Evolutionary conservation across 2,888 invertebrate species (phyloP).

Genomic region (Glomeris marginata): DNA sequence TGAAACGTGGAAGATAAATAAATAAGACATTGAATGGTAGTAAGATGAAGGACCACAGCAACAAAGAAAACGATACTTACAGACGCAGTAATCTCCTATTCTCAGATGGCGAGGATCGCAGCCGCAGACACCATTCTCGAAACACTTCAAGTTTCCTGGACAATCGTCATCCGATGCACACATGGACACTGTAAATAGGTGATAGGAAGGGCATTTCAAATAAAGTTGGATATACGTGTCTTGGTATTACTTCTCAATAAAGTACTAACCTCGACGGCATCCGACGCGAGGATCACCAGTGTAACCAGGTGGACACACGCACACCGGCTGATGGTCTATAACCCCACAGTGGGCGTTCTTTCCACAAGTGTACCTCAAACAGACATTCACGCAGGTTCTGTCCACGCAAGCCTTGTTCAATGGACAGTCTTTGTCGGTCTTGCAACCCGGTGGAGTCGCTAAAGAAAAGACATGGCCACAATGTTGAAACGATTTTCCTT

Average conservation of each 20-base stretch:
- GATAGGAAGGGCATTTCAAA: not conserved
- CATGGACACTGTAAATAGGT: not conserved
- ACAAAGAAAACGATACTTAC: constrained; percentile 15
- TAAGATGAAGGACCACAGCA: not conserved
- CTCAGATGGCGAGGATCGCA: constrained; percentile 19
- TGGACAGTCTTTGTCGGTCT: constrained; percentile 64
- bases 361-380: constrained; percentile 52
- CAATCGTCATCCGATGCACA: constrained; percentile 20
- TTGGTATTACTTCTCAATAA: constrained; percentile 1
- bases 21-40: not conserved
- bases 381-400: constrained; percentile 64
- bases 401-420: constrained; percentile 60
- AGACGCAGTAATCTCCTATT: constrained; percentile 21
- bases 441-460: constrained; percentile 39
- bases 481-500: not conserved
- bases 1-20: constrained; percentile 7
- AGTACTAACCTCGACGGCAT: constrained; percentile 40
- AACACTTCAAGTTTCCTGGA: constrained; percentile 21
- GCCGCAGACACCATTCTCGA: constrained; percentile 20
- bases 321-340: constrained; percentile 56
- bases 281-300: constrained; percentile 56
- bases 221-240: too few species aligned
- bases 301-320: constrained; percentile 60
- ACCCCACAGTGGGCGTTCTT: constrained; percentile 54
- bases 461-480: not conserved